These are phyloP conservation scores for Oceanodroma tethys DNA, from an alignment of 2,113 vertebrate genomes.

Conservation along the genomic window DNA sequence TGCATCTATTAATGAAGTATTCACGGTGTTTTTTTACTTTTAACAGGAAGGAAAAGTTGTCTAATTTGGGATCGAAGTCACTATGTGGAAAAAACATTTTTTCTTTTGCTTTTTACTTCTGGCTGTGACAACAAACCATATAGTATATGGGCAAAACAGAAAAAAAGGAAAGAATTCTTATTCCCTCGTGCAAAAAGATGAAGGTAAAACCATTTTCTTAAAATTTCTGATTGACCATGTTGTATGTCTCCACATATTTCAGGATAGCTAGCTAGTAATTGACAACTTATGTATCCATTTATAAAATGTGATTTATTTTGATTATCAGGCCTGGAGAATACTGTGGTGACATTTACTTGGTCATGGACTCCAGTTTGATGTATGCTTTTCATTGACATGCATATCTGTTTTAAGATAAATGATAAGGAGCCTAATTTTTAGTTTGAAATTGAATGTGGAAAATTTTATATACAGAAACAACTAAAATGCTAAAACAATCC, in stretches of 20 bases:
- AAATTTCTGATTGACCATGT: not conserved
- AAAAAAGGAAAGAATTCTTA: constrained; percentile 64
- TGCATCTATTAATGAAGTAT: not conserved
- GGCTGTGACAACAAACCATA: constrained; percentile 38
- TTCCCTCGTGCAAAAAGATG: constrained; percentile 51
- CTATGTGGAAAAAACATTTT: constrained; percentile 69
- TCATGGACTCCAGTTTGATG: not conserved
- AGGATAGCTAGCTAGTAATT: not conserved
- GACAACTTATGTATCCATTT: not conserved
- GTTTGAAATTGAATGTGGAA: not conserved
- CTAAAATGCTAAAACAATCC: not conserved
- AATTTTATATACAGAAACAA: not conserved
- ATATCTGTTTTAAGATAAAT: not conserved
- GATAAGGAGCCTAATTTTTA: not conserved
- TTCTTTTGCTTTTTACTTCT: constrained; percentile 71
- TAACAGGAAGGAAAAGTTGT: constrained; percentile 5
- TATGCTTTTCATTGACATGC: not conserved
- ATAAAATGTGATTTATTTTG: not conserved
- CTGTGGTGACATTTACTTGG: not conserved
- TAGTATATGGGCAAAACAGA: constrained; percentile 69
- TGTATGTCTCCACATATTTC: not conserved
- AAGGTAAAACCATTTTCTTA: constrained; percentile 67
- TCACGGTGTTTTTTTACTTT: not conserved
- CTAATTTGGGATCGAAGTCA: constrained; percentile 58
- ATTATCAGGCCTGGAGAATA: not conserved